Conservation (phyloP, 2,113 vertebrate genomes). For the Turdus rufiventris region DNA sequence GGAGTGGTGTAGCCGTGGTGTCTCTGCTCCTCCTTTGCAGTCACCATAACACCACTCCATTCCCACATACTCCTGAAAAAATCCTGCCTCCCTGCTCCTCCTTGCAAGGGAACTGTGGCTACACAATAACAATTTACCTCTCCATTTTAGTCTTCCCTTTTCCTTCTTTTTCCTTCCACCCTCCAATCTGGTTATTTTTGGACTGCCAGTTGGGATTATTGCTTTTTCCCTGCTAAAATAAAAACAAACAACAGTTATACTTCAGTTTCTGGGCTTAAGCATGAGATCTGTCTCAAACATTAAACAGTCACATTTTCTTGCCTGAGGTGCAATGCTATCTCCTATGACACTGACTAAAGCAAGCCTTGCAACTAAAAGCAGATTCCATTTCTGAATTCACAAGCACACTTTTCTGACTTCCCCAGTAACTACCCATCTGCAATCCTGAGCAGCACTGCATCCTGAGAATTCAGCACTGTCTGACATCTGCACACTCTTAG, state of each 20-base stretch:
- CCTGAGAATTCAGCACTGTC: not conserved
- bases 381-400: not conserved
- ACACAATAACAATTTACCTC: constrained; percentile 1
- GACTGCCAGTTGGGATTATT: constrained; percentile 46
- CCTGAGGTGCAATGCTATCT: not conserved
- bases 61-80: not conserved
- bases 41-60: not conserved
- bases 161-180: constrained; percentile 44
- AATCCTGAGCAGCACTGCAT: not conserved
- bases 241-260: constrained; percentile 48
- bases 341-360: not conserved
- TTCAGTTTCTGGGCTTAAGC: not conserved
- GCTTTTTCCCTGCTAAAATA: constrained; percentile 41
- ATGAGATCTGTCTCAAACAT: not conserved
- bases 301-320: constrained; percentile 1
- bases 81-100: not conserved
- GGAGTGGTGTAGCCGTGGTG: accelerated
- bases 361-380: not conserved
- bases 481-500: not conserved
- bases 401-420: not conserved
- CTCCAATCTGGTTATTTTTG: constrained; percentile 42
- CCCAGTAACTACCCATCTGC: not conserved
- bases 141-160: constrained; percentile 38
- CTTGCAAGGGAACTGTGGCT: not conserved
- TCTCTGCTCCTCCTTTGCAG: not conserved